Evolutionary conservation across 2,888 invertebrate genomes (phyloP).

Genomic region (Hydroisotoma schaefferi): DNA sequence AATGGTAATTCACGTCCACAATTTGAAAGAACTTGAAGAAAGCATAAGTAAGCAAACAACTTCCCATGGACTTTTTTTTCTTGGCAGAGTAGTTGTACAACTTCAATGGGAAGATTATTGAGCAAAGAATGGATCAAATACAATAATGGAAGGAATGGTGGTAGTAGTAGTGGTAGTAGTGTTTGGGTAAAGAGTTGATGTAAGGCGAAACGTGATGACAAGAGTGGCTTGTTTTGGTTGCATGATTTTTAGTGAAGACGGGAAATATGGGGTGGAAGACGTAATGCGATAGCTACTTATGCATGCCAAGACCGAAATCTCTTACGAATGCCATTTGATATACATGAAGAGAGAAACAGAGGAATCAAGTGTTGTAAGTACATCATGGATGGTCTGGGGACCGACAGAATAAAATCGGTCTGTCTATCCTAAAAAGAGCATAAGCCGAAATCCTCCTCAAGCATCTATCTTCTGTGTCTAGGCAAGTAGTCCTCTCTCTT

Average conservation of each 20-base stretch:
- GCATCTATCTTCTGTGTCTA: background rate
- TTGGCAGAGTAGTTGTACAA: no score
- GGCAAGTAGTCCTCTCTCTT: background rate
- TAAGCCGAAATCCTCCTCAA: background rate
- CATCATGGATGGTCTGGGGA: background rate
- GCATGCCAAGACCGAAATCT: constrained; percentile 42
- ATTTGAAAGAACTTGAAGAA: no score
- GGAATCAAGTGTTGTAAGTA: constrained; percentile 14
- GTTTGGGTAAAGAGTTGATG: constrained; percentile 11
- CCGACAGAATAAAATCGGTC: constrained; percentile 1
- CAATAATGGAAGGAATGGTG: no score
- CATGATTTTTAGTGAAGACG: constrained; percentile 28
- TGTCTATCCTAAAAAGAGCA: background rate
- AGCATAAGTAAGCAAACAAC: no score
- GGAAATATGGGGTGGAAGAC: constrained; percentile 30
- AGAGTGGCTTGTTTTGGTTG: constrained; percentile 29
- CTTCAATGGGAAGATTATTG: no score
- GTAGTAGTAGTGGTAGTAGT: background rate
- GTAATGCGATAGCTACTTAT: constrained; percentile 42
- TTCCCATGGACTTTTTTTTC: no score
- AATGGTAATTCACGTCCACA: no score
- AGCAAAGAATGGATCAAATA: no score
- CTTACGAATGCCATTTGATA: constrained; percentile 38
- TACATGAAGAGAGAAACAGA: constrained; percentile 1
- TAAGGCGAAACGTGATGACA: constrained; percentile 16